phyloP scores from a whole-genome alignment of 1,140 invertebrate genomes.

The Vanessa atalanta region DNA sequence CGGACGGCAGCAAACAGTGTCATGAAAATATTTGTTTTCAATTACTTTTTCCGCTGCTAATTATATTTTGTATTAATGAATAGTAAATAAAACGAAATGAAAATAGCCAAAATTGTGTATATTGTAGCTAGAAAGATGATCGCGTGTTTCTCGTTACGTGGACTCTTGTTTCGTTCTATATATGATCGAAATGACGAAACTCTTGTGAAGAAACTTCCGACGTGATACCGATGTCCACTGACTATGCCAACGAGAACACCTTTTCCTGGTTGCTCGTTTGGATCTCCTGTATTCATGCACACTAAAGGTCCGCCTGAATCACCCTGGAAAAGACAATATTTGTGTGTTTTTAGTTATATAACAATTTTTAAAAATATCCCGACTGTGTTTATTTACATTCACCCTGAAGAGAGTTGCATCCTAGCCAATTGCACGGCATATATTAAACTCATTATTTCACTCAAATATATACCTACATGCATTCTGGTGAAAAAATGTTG shows the following conservation, averaged over 20 bases:
- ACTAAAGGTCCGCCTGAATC: constrained; percentile 68
- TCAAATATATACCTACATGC: too few relatives aligned
- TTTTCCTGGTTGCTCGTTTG: constrained; percentile 42
- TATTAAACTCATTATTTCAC: too few relatives aligned
- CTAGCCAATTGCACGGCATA: too few relatives aligned
- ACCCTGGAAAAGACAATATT: constrained; percentile 46
- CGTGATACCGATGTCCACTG: constrained; percentile 39
- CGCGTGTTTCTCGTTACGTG: neutral
- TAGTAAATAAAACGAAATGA: constrained; percentile 58
- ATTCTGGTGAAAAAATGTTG: too few relatives aligned
- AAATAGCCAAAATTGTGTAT: constrained; percentile 48
- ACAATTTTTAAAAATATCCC: too few relatives aligned
- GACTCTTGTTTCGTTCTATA: constrained; percentile 36
- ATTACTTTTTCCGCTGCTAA: constrained; percentile 7
- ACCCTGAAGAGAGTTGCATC: too few relatives aligned
- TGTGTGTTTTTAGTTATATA: too few relatives aligned
- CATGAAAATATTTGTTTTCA: constrained; percentile 14
- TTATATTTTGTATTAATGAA: constrained; percentile 7
- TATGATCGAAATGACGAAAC: constrained; percentile 47
- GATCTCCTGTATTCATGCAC: constrained; percentile 52
- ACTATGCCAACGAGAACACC: constrained; percentile 59
- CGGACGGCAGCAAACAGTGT: constrained; percentile 20
- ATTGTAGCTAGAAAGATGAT: constrained; percentile 31
- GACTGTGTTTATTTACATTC: too few relatives aligned
- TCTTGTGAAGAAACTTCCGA: constrained; percentile 57